Evolutionary conservation across 2,113 vertebrate species (phyloP), one percentile per base, ranked within the genome.

Genomic region (Malaclemys terrapin): DNA sequence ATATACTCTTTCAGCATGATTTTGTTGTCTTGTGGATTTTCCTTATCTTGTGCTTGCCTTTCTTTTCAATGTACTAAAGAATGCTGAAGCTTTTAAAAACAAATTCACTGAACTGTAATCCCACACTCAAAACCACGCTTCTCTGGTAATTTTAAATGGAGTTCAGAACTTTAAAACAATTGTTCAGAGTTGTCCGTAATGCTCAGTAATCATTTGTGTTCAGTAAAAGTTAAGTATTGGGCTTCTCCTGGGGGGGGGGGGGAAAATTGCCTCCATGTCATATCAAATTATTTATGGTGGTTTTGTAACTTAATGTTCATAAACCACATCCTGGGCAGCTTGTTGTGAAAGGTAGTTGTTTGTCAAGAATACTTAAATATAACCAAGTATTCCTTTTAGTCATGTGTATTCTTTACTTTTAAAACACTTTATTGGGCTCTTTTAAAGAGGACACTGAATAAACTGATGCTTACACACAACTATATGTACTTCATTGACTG

Each of bases 251-350:
- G 57, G 13, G 8, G 5, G 81, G 94, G 88, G 88, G 94, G 88
- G 88, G 81, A 3, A 54, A 22, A 89, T 49, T 75, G 0, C 2
- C 90, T 85, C 89, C 89, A 79, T 83, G 76, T 59, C 88, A 10
- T 0, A n/a, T 84, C 93, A 85, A 82, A 94, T 94, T 90, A 59
- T 80, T 81, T 90, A 4, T 89, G 90, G 80, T 92, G 86, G 42
- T 86, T 91, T 75, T 90, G 88, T 91, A 92, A 93, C 81, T 94
- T 93, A 87, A 96, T 85, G 85, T 0, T 6, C 93, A 95, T 93
- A 93, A 95, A 82, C 79, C 93, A 85, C 95, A 94, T 95, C 94
- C 94, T 91, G 91, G 93, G 57, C 92, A 96, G 82, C 91, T 79
- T 27, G 75, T 97, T 95, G 93, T 0, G 8, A 95, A 93, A 94